Evolutionary conservation across 2,888 invertebrate genomes (phyloP), one percentile per base, ranked within the genome.

Genomic region (Zygogramma bicolorata): DNA sequence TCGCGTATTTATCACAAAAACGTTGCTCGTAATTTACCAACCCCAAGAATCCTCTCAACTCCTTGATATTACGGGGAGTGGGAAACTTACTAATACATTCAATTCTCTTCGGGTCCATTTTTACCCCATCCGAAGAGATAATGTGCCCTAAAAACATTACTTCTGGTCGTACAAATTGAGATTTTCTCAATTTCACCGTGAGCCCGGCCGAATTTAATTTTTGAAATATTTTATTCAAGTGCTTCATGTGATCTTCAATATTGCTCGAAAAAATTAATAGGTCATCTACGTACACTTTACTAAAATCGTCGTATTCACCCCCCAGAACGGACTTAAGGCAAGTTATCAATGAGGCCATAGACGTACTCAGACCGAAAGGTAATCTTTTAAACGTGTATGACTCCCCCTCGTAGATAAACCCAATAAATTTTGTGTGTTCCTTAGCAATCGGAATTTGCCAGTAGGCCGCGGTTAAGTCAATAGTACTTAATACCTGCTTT

Each of bases 391-490:
- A 68, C 10, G 49, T 38, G 68, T 76, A 79, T 4, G 75, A 68
- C 34, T 72, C n/a, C 1, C 68, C 69, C 13, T 74, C 71, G 53
- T 68, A 75, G 8, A 71, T 13, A 66, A 79, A 77, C 0, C 75
- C 78, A 0, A 71, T 73, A 67, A 72, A 79, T 53, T 75, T 66
- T 1, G 58, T 15, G 57, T 71, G 29, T 10, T 71, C 71, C 3
- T 49, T 42, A 0, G 13, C 3, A 15, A 79, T 69, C 2, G 68
- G 63, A 20, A 79, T 68, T 68, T 79, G 79, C 75, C 75, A 75
- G 58, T 72, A 72, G 4, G 67, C 53, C 0, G 72, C 69, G 18
- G 75, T 66, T 20, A 67, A 40, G 25, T 75, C 75, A 10, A 75
- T 53, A 2, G 70, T 70, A 34, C 70, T 70, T 5, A 75, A 2